Evolutionary conservation across 2,113 vertebrate species (phyloP).

Genomic region (Vombatus ursinus): DNA sequence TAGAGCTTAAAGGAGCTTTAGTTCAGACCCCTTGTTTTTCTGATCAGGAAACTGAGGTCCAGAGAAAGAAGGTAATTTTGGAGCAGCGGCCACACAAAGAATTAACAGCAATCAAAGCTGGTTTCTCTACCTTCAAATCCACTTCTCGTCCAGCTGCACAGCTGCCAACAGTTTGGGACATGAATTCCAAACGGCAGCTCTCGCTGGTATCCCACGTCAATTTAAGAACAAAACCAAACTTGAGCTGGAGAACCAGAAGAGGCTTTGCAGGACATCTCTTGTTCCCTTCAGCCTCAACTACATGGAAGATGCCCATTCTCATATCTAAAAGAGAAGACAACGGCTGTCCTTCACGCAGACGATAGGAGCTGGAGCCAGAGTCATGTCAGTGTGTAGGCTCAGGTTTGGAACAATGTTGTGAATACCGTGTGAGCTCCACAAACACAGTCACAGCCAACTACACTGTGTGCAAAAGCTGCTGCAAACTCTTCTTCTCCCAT

Average conservation of each 20-base stretch:
- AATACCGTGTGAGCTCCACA: not conserved
- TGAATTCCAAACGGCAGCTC: slow-evolving; percentile 42
- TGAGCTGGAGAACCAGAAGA: slow-evolving; percentile 11
- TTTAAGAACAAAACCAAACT: not conserved
- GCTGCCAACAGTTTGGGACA: not conserved
- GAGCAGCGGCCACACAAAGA: not conserved
- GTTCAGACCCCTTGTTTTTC: not conserved
- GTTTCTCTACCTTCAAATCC: not conserved
- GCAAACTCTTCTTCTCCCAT: not conserved
- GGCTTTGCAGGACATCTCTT: slow-evolving; percentile 37
- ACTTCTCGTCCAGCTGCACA: not conserved
- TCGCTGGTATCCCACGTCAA: slow-evolving; percentile 34
- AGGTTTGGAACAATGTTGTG: not conserved
- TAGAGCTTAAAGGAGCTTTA: not conserved
- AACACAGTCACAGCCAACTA: not conserved
- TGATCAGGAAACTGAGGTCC: not conserved
- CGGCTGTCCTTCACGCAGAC: not conserved
- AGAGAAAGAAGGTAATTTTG: not conserved
- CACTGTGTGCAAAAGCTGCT: not conserved
- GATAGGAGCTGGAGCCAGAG: not conserved
- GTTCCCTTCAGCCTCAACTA: slow-evolving; percentile 19
- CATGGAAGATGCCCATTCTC: not conserved
- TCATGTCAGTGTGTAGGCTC: not conserved
- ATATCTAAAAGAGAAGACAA: not conserved
- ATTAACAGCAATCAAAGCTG: not conserved